Percentiles rank a stretch among this genome's conserved stretches.
Evolutionary conservation across 1,140 invertebrate species (phyloP).

Genomic region (Camponotus pennsylvanicus): DNA sequence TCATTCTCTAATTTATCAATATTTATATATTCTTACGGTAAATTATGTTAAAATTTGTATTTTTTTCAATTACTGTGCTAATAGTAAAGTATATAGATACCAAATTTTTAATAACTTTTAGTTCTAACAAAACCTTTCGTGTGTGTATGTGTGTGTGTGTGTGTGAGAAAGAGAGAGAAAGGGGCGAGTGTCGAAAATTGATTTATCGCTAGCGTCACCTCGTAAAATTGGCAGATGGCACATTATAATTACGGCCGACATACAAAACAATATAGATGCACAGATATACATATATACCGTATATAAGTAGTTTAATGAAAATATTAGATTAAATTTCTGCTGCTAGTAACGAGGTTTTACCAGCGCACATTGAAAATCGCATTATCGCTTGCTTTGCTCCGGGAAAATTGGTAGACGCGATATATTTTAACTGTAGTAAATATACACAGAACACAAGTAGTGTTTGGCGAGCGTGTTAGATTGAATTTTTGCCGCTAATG

Average conservation of each 20-base stretch:
- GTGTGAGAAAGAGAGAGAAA: too few relatives aligned
- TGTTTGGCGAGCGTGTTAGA: slow-evolving; percentile 62
- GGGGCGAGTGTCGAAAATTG: background rate
- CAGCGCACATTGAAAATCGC: slow-evolving; percentile 55
- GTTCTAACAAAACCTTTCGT: background rate
- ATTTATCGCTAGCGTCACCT: background rate
- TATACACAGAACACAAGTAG: slow-evolving; percentile 54
- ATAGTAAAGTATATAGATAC: background rate
- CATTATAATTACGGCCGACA: slow-evolving; percentile 44
- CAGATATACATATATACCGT: slow-evolving; percentile 20
- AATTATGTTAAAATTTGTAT: background rate
- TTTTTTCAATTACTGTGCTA: background rate
- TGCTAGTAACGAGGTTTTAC: slow-evolving; percentile 52
- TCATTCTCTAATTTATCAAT: background rate
- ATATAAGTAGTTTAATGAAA: slow-evolving; percentile 56
- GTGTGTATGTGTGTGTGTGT: too few relatives aligned
- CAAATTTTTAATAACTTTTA: slow-evolving; percentile 3
- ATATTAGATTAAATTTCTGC: slow-evolving; percentile 61
- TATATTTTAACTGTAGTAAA: slow-evolving; percentile 60
- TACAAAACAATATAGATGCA: slow-evolving; percentile 51
- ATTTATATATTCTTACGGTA: background rate
- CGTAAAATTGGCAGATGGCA: slow-evolving; percentile 20
- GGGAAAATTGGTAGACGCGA: slow-evolving; percentile 60
- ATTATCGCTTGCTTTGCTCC: slow-evolving; percentile 62
- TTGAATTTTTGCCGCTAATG: slow-evolving; percentile 62